Percentiles rank a stretch among this genome's conserved stretches.
These are phyloP conservation scores for Rhinella marina DNA, from an alignment of 2,797 vertebrate species.

Conservation along the genomic window DNA sequence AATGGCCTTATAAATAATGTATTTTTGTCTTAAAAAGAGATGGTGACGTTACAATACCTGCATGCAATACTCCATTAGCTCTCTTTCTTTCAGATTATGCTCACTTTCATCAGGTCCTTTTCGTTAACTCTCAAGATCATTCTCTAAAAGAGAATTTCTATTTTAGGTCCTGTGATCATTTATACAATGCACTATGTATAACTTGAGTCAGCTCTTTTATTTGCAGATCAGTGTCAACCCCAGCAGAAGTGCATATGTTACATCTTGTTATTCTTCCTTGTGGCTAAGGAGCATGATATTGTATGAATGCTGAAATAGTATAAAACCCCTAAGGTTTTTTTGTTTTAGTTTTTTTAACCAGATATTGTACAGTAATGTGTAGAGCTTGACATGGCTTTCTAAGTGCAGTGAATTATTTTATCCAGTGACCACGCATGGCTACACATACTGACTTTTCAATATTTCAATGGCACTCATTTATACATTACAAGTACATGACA, in stretches of 20 bases:
- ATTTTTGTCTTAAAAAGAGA: not conserved
- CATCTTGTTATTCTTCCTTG: constrained; percentile 36
- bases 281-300: constrained; percentile 29
- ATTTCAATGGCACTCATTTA: not conserved
- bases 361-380: constrained; percentile 13
- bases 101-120: constrained; percentile 30
- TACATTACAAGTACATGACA: not conserved
- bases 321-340: not conserved
- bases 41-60: not conserved
- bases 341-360: not conserved
- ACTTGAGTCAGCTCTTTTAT: constrained; percentile 46
- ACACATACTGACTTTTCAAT: not conserved
- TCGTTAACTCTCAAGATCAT: constrained; percentile 37
- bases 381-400: not conserved
- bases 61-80: constrained; percentile 18
- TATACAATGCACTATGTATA: constrained; percentile 29
- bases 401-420: not conserved
- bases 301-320: constrained; percentile 8
- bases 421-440: not conserved
- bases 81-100: not conserved
- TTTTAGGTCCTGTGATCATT: constrained; percentile 40
- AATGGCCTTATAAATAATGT: constrained; percentile 8
- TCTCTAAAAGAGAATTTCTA: constrained; percentile 16
- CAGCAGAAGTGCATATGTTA: constrained; percentile 37
- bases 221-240: constrained; percentile 33